Base-by-base conservation (phyloP, 2,113 vertebrate genomes). In the Ariopsis seemanni region DNA sequence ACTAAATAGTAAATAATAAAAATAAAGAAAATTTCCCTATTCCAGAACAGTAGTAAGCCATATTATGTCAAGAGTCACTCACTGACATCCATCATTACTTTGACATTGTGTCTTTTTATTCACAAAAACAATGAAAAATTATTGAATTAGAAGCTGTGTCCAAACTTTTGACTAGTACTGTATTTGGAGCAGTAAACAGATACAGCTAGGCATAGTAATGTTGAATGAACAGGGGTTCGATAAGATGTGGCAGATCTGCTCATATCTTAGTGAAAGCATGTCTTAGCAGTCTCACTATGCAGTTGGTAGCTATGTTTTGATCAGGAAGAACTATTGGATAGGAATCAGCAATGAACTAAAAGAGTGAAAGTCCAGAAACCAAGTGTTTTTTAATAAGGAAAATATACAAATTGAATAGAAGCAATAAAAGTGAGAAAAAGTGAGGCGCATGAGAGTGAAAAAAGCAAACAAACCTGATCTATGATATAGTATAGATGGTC, bases 401-500 rank as follows among this genome's bases (percentile, higher is more conserved):
- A 34, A 71, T 34, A 71, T 4, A 25, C 18, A 75, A 22, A 42
- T 48, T 25, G 14, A 77, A 77, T n/a, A 65, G 22, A 63, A 34
- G 30, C 30, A 57, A 55, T 30, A 8, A 30, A 79, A 58, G 7
- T 7, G n/a, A 77, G 5, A 79, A 12, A 22, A 30, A n/a, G 0
- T 15, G 55, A 79, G 15, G 7, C 1, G 14, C 34, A 9, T 5
- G 55, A 5, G 2, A 82, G 1, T 7, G 69, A 69, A 83, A 84
- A 89, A 84, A n/a, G 65, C 30, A 74, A 8, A 92, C 96, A 94
- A 95, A 94, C 98, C 96, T 98, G 97, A 93, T 97, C 94, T 90
- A 99, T 92, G 85, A 95, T 94, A 91, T 96, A 95, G 93, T 96
- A 97, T 82, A 99, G 95, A 89, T 95, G 96, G 7, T 97, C 94